A percentile compares a stretch with the other conserved stretches of the same genome.
phyloP scores from a whole-genome alignment of 2,888 invertebrate genomes.

The Hipparchia sbordonii region DNA sequence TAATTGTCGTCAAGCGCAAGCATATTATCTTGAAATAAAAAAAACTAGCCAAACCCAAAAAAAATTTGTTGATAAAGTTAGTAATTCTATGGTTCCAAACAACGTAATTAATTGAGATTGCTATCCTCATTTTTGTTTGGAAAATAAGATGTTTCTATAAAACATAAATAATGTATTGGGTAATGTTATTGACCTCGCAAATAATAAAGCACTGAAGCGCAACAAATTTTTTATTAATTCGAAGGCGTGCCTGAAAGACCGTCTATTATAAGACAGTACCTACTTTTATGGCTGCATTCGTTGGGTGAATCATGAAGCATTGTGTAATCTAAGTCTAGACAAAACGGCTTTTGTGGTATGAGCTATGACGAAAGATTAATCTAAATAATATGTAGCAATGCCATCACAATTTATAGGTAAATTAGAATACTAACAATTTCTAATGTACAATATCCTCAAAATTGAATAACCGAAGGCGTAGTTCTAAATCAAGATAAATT shows the following conservation, averaged over 20 bases:
- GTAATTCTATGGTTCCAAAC: not conserved
- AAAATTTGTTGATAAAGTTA: not conserved
- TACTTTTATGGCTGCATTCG: conserved; percentile 21
- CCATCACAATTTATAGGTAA: too few relatives aligned
- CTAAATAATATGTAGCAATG: not conserved
- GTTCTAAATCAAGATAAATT: not conserved
- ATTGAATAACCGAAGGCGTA: not conserved
- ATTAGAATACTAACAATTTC: not conserved
- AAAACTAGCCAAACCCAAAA: not conserved
- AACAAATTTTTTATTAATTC: conserved; percentile 49
- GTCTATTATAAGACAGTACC: conserved; percentile 2
- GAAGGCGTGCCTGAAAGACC: conserved; percentile 26
- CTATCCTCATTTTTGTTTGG: not conserved
- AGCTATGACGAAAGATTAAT: conserved; percentile 1
- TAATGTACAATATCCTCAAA: not conserved
- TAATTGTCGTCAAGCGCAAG: too few relatives aligned
- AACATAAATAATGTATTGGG: conserved; percentile 13
- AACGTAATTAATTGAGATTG: not conserved
- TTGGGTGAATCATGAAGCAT: conserved; percentile 20
- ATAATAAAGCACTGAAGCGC: conserved; percentile 53
- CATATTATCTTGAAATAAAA: too few relatives aligned
- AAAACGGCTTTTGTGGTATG: not conserved
- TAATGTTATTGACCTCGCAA: conserved; percentile 27
- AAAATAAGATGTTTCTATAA: not conserved
- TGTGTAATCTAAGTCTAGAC: conserved; percentile 19